These are phyloP conservation scores for Synergus laeviventris DNA, from an alignment of 2,888 invertebrate genomes.

Conservation along the genomic window DNA sequence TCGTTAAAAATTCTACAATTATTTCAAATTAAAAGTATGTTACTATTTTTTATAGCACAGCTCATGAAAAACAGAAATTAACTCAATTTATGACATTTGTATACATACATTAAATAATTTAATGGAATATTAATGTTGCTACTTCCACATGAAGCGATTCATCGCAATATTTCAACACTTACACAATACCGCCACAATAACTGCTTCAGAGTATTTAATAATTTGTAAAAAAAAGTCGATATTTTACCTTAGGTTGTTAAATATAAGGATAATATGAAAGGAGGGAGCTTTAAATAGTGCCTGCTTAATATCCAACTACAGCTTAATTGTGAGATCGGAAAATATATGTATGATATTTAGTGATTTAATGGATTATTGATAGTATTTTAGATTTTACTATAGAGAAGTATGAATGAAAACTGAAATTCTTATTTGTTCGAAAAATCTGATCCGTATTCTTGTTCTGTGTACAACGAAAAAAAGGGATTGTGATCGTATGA, in stretches of 20 bases:
- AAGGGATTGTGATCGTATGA: slow-evolving; percentile 44
- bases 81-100: neutral
- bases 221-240: slow-evolving; percentile 35
- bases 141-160: slow-evolving; percentile 27
- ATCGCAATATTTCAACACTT: neutral
- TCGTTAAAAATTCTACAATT: too few relatives aligned
- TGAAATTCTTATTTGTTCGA: slow-evolving; percentile 23
- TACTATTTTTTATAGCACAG: neutral
- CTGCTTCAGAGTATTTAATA: slow-evolving; percentile 27
- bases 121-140: slow-evolving; percentile 16
- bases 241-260: slow-evolving; percentile 40
- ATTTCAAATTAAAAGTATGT: too few relatives aligned
- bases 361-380: slow-evolving; percentile 51
- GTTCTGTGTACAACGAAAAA: slow-evolving; percentile 50
- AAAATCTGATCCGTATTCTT: slow-evolving; percentile 42
- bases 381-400: slow-evolving; percentile 50
- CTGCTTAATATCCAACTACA: slow-evolving; percentile 67
- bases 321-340: slow-evolving; percentile 53
- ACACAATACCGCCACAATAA: slow-evolving; percentile 19
- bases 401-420: slow-evolving; percentile 50
- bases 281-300: slow-evolving; percentile 75
- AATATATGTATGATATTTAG: slow-evolving; percentile 45
- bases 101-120: neutral
- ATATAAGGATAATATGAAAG: slow-evolving; percentile 51
- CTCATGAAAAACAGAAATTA: neutral